These are phyloP conservation scores for Drosophila auraria DNA, from an alignment of 1,140 invertebrate genomes.

Conservation along the genomic window DNA sequence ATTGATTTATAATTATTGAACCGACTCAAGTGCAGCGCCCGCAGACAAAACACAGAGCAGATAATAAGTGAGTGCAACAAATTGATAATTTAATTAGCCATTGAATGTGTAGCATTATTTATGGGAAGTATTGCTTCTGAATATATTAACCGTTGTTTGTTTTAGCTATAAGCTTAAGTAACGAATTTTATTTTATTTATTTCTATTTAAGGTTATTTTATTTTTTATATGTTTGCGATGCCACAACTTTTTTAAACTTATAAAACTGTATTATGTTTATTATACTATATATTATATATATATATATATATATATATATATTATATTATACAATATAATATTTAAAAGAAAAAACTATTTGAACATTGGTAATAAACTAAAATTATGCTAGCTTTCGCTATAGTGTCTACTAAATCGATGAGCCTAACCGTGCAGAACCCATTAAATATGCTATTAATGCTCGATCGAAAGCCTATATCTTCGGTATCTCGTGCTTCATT, in stretches of 20 bases:
- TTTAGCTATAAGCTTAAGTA: neutral
- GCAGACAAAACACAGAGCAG: conserved; percentile 28
- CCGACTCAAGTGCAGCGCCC: conserved; percentile 48
- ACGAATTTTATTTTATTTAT: neutral
- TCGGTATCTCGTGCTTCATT: conserved; percentile 3
- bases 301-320: no score
- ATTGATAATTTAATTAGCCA: conserved; percentile 46
- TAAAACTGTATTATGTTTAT: no score
- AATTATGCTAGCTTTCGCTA: neutral
- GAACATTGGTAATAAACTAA: neutral
- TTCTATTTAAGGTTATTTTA: neutral
- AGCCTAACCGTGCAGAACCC: neutral
- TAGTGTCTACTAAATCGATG: neutral
- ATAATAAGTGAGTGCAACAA: conserved; percentile 40
- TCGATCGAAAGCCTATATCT: neutral
- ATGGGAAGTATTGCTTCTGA: neutral
- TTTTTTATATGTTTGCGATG: no score
- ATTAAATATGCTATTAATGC: conserved; percentile 14
- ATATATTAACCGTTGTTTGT: neutral
- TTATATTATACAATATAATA: no score
- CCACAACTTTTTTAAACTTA: no score
- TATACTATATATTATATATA: no score
- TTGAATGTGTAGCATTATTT: conserved; percentile 6
- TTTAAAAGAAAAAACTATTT: no score
- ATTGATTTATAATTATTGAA: conserved; percentile 79